A percentile compares a stretch with the other conserved stretches of the same genome.
Conservation (phyloP, 2,113 vertebrate species). For the Typhlomys cinereus region DNA sequence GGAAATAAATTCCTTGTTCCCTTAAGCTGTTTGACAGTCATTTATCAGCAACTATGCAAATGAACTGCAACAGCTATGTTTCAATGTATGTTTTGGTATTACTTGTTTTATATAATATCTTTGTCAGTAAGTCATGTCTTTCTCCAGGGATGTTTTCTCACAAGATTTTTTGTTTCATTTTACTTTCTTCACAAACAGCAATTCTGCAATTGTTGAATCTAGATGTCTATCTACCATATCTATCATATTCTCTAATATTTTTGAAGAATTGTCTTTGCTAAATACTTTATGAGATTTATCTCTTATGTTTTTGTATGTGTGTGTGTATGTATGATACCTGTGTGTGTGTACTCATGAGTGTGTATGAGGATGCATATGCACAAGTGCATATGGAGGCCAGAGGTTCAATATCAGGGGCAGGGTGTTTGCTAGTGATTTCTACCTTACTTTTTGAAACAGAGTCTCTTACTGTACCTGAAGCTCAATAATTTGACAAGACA, state of each 20-base stretch:
- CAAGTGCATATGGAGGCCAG: background rate
- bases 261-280: background rate
- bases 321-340: background rate
- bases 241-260: conserved; percentile 21
- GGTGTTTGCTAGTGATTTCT: background rate
- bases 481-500: background rate
- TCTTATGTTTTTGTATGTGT: background rate
- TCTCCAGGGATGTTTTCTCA: background rate
- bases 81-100: background rate
- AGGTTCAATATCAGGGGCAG: background rate
- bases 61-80: no score
- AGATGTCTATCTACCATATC: background rate
- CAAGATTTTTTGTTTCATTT: background rate
- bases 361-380: background rate
- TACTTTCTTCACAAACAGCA: conserved; percentile 30
- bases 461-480: background rate
- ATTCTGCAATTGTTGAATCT: background rate
- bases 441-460: background rate
- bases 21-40: no score
- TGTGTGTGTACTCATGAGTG: background rate
- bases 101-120: conserved; percentile 4
- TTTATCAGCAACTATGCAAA: no score
- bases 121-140: background rate
- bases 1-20: no score
- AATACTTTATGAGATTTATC: background rate